Conservation (phyloP, 1,140 invertebrate species). For the Leptinotarsa lineolata region DNA sequence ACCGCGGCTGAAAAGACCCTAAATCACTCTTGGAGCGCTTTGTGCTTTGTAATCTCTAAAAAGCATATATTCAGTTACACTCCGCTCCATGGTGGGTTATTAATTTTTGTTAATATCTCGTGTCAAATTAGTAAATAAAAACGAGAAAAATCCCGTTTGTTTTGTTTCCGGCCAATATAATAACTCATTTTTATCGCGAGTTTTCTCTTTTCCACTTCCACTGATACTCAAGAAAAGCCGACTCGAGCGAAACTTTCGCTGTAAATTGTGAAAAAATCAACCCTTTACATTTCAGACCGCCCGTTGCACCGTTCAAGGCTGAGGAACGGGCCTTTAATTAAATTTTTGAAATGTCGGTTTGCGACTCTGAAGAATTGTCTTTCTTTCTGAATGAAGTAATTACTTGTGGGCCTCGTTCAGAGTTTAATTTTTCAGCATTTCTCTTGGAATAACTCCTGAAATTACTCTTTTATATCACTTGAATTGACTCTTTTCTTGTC, state of each 20-base stretch:
- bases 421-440: background rate
- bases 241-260: conserved; percentile 16
- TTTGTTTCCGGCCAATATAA: conserved; percentile 22
- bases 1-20: conserved; percentile 5
- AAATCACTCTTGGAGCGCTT: background rate
- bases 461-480: too few relatives aligned
- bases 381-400: conserved; percentile 6
- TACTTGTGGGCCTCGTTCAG: background rate
- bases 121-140: conserved; percentile 30
- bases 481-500: too few relatives aligned
- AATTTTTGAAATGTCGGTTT: conserved; percentile 18
- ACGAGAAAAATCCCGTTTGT: conserved; percentile 16
- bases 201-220: background rate
- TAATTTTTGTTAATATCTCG: conserved; percentile 29
- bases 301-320: background rate
- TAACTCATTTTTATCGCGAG: conserved; percentile 25
- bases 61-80: conserved; percentile 20
- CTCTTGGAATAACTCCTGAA: too few relatives aligned
- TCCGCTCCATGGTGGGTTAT: conserved; percentile 14
- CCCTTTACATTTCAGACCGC: conserved; percentile 16
- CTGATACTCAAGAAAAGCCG: conserved; percentile 15
- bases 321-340: conserved; percentile 11
- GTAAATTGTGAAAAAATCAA: conserved; percentile 26
- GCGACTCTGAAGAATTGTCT: background rate
- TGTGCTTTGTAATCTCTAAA: conserved; percentile 20